Evolutionary conservation across 1,140 invertebrate genomes (phyloP), one percentile per base, ranked within the genome.

Genomic region (Brachionus rubens): DNA sequence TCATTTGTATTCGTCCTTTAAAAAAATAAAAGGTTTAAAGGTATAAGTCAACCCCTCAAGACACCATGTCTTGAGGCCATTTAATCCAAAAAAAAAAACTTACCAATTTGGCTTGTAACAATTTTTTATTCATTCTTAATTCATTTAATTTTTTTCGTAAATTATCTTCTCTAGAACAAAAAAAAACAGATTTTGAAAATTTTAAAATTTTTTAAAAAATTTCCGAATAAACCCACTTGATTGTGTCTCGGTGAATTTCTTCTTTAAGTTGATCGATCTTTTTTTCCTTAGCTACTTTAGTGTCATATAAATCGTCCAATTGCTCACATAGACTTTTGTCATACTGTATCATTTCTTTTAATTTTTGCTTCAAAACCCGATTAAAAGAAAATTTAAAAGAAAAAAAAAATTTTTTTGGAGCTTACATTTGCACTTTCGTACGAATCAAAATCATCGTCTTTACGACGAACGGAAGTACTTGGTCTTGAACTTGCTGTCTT

Each of bases 271-370:
- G 46, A 1, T 72, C 46, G 30, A 72, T 72, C 33, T 72, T 72
- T 50, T 72, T 72, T 50, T 72, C 68, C 14, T 72, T 72, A 21
- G 46, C 68, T 40, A 50, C 28, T 50, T 72, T 72, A 19, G 68
- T 50, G 21, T 72, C 68, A 28, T 50, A 72, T 24, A 72, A 24
- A 48, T 72, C 68, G 41, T 72, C 68, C 26, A 72, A 24, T 28
- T 72, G 68, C 19, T 72, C 68, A 30, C 68, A 72, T 10, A 72
- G 19, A 16, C 26, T 72, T n/a, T 72, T 72, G 26, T 72, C 68
- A 50, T 72, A 72, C 21, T 72, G 68, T 10, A 72, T 50, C 68
- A 72, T 72, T 72, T 72, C 68, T 72, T 72, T 72, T 40, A 72
- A 19, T 41, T 72, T 72, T 72, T 72, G 68, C 68, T 72, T 36